Evolutionary conservation across 2,113 vertebrate species (phyloP).

Genomic region (Lipophrys pholis): DNA sequence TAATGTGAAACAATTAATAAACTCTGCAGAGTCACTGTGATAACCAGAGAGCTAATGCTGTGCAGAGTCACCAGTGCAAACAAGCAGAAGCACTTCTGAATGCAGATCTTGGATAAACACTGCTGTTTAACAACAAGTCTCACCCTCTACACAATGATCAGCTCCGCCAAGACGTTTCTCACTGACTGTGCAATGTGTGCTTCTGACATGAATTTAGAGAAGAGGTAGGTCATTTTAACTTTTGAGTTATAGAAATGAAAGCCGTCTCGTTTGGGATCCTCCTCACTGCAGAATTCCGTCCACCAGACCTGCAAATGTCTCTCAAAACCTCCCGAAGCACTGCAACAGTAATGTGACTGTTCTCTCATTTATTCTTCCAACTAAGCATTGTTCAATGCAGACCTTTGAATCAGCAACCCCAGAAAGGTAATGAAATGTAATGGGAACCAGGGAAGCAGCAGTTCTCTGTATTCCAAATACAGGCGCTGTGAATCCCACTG

Average conservation of each 20-base stretch:
- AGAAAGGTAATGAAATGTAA: slow-evolving; percentile 41
- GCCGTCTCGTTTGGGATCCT: neutral
- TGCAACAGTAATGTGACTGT: neutral
- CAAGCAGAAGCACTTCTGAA: slow-evolving; percentile 33
- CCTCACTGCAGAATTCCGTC: neutral
- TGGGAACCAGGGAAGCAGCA: slow-evolving; percentile 33
- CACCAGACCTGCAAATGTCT: neutral
- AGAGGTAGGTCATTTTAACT: neutral
- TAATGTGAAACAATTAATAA: slow-evolving; percentile 69
- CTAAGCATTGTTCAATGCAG: slow-evolving; percentile 31
- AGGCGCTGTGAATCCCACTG: slow-evolving; percentile 32
- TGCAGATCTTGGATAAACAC: slow-evolving; percentile 48
- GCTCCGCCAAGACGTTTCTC: slow-evolving; percentile 2
- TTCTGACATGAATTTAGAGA: neutral
- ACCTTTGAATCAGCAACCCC: slow-evolving; percentile 51
- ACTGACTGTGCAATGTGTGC: slow-evolving; percentile 14
- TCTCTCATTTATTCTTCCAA: slow-evolving; percentile 19
- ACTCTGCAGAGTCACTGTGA: slow-evolving; percentile 53
- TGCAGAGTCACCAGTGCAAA: slow-evolving; percentile 40
- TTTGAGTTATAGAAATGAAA: neutral
- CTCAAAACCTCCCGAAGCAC: slow-evolving; percentile 15
- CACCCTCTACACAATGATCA: slow-evolving; percentile 30
- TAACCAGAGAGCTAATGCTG: slow-evolving; percentile 50
- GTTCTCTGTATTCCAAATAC: slow-evolving; percentile 41
- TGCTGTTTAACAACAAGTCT: slow-evolving; percentile 33